phyloP scores from a whole-genome alignment of 2,113 vertebrate species.

The Pachyramphus minor region DNA sequence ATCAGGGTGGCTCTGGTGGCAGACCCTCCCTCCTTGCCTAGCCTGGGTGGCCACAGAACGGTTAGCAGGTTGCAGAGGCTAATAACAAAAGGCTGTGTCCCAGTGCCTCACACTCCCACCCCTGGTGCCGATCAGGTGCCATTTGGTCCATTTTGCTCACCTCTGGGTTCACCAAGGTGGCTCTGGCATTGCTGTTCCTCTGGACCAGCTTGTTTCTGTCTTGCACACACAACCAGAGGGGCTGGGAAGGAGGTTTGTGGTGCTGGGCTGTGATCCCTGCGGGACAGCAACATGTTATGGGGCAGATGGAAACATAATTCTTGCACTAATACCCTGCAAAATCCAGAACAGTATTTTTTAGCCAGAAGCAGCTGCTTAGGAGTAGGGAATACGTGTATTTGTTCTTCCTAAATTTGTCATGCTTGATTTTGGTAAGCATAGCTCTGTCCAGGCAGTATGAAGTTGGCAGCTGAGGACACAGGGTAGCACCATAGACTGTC shows the following conservation, averaged over 20 bases:
- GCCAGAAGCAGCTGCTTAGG: background rate
- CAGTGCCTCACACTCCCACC: accelerated
- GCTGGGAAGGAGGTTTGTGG: background rate
- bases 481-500: background rate
- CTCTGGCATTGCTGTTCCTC: background rate
- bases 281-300: background rate
- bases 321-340: background rate
- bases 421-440: background rate
- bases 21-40: background rate
- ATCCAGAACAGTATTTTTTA: background rate
- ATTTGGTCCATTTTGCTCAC: background rate
- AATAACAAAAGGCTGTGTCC: accelerated
- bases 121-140: accelerated
- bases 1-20: background rate
- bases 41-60: background rate
- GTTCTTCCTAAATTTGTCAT: background rate
- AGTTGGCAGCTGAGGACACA: background rate
- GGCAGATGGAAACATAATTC: constrained; percentile 1
- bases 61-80: background rate
- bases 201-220: background rate
- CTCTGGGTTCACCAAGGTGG: background rate
- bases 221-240: background rate
- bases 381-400: background rate
- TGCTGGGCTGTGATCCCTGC: background rate
- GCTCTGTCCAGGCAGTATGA: background rate